phyloP scores from a whole-genome alignment of 2,888 invertebrate species.

The Cheilosia soror region DNA sequence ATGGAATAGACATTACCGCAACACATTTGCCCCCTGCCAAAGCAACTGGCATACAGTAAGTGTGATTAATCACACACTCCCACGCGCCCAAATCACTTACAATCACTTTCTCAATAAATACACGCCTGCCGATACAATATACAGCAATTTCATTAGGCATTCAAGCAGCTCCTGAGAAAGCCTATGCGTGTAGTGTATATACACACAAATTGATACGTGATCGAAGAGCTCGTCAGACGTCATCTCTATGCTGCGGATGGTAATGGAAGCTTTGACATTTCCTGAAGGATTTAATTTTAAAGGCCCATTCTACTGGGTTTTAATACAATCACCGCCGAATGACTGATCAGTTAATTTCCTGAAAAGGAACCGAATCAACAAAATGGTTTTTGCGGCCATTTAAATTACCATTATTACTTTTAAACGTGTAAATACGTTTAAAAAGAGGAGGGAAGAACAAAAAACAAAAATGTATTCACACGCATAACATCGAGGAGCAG shows the following conservation, averaged over 20 bases:
- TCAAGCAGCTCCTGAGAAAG: constrained; percentile 6
- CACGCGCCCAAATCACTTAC: constrained; percentile 21
- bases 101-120: constrained; percentile 30
- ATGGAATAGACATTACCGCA: constrained; percentile 13
- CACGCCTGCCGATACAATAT: constrained; percentile 6
- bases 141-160: constrained; percentile 36
- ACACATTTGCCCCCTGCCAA: constrained; percentile 31
- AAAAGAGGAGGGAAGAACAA: background rate
- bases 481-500: constrained; percentile 12
- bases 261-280: constrained; percentile 32
- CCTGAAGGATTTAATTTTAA: constrained; percentile 50
- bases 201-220: constrained; percentile 40
- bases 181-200: background rate
- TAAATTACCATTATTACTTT: constrained; percentile 56
- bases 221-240: constrained; percentile 16
- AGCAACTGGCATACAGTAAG: constrained; percentile 6
- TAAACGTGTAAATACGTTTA: constrained; percentile 15
- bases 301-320: background rate
- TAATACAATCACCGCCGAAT: constrained; percentile 30
- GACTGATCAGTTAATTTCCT: constrained; percentile 54
- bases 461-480: constrained; percentile 42
- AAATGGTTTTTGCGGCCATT: constrained; percentile 33
- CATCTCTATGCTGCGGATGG: background rate
- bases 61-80: constrained; percentile 34
- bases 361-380: constrained; percentile 15